Percentiles rank a stretch among this genome's conserved stretches.
These are phyloP conservation scores for Coracias cyanogaster DNA, from an alignment of 2,797 vertebrate species.

Conservation along the genomic window DNA sequence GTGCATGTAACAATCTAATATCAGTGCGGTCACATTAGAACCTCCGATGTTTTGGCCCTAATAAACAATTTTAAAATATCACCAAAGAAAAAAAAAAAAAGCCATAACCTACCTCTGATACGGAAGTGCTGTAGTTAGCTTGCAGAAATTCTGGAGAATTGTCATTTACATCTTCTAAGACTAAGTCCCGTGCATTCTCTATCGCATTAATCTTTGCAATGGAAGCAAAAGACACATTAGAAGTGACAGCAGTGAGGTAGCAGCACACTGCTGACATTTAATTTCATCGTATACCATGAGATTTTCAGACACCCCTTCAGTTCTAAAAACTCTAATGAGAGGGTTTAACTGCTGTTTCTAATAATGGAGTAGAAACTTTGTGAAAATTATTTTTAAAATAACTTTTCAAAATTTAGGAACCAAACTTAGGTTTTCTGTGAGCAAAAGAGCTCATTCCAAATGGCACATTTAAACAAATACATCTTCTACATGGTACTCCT, in stretches of 20 bases:
- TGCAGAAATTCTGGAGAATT: slow-evolving; percentile 74
- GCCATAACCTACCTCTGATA: slow-evolving; percentile 79
- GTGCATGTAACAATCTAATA: accelerated
- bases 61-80: background rate
- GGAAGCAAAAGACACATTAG: background rate
- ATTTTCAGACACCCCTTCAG: background rate
- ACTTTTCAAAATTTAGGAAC: background rate
- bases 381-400: background rate
- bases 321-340: background rate
- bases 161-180: slow-evolving; percentile 76
- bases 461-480: background rate
- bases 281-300: background rate
- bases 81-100: background rate
- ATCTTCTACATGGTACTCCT: background rate
- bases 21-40: background rate
- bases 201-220: background rate
- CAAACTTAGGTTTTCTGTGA: background rate
- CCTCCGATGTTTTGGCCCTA: background rate
- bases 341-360: background rate
- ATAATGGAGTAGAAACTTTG: background rate
- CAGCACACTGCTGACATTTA: background rate
- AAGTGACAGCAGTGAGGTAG: background rate
- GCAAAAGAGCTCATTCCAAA: background rate
- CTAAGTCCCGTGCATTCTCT: slow-evolving; percentile 43
- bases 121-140: background rate